Evolutionary conservation across 2,888 invertebrate genomes (phyloP).

Genomic region (Empis livida): DNA sequence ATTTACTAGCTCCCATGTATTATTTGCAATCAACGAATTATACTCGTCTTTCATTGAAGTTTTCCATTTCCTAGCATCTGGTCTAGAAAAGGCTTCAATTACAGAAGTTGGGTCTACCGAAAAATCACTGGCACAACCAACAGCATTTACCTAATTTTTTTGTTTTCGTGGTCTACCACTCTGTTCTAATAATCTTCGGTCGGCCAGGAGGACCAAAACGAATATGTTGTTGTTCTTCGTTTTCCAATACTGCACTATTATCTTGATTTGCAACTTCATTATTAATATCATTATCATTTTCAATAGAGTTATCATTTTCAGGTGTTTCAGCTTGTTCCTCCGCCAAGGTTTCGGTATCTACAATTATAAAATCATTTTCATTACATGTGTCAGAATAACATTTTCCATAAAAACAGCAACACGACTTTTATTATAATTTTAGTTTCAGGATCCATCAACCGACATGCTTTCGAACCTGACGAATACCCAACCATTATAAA

Average conservation of each 20-base stretch:
- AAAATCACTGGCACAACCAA: neutral
- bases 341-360: neutral
- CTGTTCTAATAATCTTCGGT: neutral
- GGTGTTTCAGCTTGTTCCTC: neutral
- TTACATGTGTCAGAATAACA: too few relatives aligned
- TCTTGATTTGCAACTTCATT: neutral
- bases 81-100: neutral
- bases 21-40: neutral
- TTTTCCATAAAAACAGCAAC: constrained; percentile 1
- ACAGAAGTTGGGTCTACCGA: neutral
- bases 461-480: constrained; percentile 19
- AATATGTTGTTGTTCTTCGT: neutral
- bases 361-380: too few relatives aligned
- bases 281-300: too few relatives aligned
- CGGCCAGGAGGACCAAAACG: neutral
- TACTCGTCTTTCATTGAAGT: constrained; percentile 1
- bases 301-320: neutral
- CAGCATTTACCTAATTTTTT: neutral
- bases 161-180: neutral
- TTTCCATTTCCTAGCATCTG: neutral
- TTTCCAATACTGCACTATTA: neutral
- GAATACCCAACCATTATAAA: constrained; percentile 19
- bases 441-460: constrained; percentile 9
- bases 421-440: constrained; percentile 8
- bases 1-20: constrained; percentile 2